These are phyloP conservation scores for Muntiacus reevesi DNA, from an alignment of 2,113 vertebrate species.

Conservation along the genomic window DNA sequence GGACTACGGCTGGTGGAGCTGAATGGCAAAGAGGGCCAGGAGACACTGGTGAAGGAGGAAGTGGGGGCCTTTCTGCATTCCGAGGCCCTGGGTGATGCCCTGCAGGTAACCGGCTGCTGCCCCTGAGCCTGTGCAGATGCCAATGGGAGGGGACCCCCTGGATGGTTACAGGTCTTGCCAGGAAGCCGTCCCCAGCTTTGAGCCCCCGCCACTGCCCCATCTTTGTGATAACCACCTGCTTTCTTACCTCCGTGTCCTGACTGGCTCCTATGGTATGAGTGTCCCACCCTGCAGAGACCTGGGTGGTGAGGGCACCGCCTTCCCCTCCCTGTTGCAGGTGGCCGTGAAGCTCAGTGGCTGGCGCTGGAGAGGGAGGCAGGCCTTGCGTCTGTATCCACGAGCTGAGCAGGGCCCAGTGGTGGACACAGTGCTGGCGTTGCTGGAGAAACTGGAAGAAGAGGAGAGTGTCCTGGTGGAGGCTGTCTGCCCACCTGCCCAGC, in stretches of 20 bases:
- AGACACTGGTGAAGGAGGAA: constrained; percentile 76
- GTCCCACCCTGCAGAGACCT: not conserved
- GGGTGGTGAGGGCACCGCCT: not conserved
- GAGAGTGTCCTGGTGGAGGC: constrained; percentile 79
- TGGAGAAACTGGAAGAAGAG: constrained; percentile 78
- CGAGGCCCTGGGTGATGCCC: constrained; percentile 70
- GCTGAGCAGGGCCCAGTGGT: constrained; percentile 52
- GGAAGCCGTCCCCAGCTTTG: not conserved
- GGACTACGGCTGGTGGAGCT: constrained; percentile 76
- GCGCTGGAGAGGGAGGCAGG: constrained; percentile 63
- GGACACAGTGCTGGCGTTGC: constrained; percentile 33
- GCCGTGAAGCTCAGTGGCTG: constrained; percentile 74
- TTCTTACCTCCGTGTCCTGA: not conserved
- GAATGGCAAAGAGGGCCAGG: constrained; percentile 75
- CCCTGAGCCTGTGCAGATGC: not conserved
- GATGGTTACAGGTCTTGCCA: not conserved
- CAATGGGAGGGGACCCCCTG: not conserved
- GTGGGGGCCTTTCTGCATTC: constrained; percentile 78
- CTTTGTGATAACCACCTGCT: not conserved
- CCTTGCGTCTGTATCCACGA: constrained; percentile 48
- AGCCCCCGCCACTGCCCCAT: not conserved
- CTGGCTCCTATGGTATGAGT: not conserved
- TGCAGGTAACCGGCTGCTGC: constrained; percentile 71
- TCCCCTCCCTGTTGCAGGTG: constrained; percentile 63
- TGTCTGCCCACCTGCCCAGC: constrained; percentile 65